A percentile compares a stretch with the other conserved stretches of the same genome.
Conservation (phyloP, 1,140 invertebrate species). For the Bombus cullumanus region DNA sequence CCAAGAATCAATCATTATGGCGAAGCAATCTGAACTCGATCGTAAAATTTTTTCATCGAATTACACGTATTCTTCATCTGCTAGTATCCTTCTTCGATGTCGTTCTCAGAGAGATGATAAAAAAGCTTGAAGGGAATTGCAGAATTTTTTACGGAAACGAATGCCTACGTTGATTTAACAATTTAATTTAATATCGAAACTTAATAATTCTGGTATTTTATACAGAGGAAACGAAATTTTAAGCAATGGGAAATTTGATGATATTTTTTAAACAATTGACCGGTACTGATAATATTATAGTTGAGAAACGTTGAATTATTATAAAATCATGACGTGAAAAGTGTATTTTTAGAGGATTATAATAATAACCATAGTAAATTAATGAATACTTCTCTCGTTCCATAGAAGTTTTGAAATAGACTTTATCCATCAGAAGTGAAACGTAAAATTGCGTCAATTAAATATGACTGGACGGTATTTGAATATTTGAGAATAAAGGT, state of each 20-base stretch:
- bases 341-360: background rate
- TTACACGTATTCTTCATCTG: no score
- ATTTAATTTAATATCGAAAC: no score
- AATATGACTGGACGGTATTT: background rate
- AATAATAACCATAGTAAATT: background rate
- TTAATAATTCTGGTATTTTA: no score
- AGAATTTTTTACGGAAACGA: background rate
- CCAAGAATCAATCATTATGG: background rate
- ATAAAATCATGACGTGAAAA: no score
- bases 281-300: background rate
- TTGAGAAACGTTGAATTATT: background rate
- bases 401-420: background rate
- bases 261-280: background rate
- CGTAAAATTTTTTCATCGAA: background rate
- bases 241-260: background rate
- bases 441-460: background rate
- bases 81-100: background rate
- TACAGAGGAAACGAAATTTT: no score
- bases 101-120: background rate
- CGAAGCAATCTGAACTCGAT: background rate
- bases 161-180: no score
- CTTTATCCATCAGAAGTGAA: background rate
- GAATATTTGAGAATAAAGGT: background rate
- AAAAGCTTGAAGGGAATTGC: background rate
- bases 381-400: background rate